Evolutionary conservation across 2,888 invertebrate species (phyloP).

Genomic region (Catocala sponsa): DNA sequence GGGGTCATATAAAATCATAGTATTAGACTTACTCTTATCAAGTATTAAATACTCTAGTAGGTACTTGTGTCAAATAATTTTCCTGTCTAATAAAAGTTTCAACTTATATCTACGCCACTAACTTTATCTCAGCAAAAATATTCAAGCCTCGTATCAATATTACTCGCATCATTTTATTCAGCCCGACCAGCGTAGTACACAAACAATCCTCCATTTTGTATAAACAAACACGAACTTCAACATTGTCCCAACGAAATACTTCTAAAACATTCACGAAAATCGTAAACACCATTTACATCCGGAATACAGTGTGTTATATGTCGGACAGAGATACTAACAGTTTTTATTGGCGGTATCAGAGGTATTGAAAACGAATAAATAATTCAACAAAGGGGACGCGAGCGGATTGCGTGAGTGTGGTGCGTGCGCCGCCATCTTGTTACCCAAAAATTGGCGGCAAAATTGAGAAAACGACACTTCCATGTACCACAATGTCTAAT

Average conservation of each 20-base stretch:
- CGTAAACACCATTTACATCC: slow-evolving; percentile 46
- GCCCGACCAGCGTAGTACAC: neutral
- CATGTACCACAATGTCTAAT: slow-evolving; percentile 54
- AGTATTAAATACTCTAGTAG: too few species aligned
- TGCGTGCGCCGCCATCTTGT: slow-evolving; percentile 79
- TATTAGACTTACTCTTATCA: too few species aligned
- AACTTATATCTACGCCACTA: too few species aligned
- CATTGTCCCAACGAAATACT: neutral
- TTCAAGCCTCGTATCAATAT: too few species aligned
- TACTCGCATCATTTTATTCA: too few species aligned
- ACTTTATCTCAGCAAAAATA: too few species aligned
- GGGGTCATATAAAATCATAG: too few species aligned
- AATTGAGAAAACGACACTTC: slow-evolving; percentile 85
- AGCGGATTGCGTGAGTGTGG: slow-evolving; percentile 66
- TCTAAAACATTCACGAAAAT: slow-evolving; percentile 39
- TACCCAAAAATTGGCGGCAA: slow-evolving; percentile 79
- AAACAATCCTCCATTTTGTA: slow-evolving; percentile 1
- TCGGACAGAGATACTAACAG: slow-evolving; percentile 61
- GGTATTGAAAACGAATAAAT: slow-evolving; percentile 64
- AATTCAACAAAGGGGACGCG: slow-evolving; percentile 58
- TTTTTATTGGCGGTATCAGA: slow-evolving; percentile 58
- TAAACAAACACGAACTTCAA: neutral
- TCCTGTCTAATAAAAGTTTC: too few species aligned
- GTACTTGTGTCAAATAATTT: too few species aligned
- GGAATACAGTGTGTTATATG: slow-evolving; percentile 38